Percentiles rank a stretch among this genome's conserved stretches.
phyloP scores from a whole-genome alignment of 2,888 invertebrate genomes.

The Schizaphis graminum region DNA sequence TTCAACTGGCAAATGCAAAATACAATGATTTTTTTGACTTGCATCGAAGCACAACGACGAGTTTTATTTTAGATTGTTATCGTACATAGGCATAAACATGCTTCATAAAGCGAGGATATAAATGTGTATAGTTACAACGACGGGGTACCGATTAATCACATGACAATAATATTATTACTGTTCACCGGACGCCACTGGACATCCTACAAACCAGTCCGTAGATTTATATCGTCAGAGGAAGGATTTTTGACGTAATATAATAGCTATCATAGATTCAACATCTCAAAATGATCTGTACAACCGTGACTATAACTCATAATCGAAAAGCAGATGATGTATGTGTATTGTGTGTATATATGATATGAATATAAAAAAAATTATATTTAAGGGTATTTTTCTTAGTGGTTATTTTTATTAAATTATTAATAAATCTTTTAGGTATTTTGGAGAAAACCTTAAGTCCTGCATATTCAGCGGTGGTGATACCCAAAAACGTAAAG shows the following conservation, averaged over 20 bases:
- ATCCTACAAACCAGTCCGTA: constrained; percentile 37
- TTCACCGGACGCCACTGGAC: constrained; percentile 20
- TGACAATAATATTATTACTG: constrained; percentile 42
- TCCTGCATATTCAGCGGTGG: not conserved
- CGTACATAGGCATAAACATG: not conserved
- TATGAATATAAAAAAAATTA: not conserved
- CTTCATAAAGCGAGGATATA: not conserved
- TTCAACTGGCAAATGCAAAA: not conserved
- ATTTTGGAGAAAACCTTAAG: not conserved
- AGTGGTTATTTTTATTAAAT: not conserved
- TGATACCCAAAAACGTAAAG: too few relatives aligned
- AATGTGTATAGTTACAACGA: not conserved
- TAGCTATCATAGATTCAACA: not conserved
- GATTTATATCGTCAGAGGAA: constrained; percentile 33
- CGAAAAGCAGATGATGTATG: constrained; percentile 1
- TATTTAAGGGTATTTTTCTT: not conserved
- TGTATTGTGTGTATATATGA: not conserved
- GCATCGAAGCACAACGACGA: not conserved
- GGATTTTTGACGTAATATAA: constrained; percentile 18
- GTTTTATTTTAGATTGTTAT: constrained; percentile 41
- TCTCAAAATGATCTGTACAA: constrained; percentile 1
- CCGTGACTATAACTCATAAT: not conserved
- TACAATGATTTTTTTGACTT: not conserved
- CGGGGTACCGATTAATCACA: constrained; percentile 57
- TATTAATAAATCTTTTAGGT: not conserved